Evolutionary conservation across 2,888 invertebrate species (phyloP).

Genomic region (Horisme vitalbata): DNA sequence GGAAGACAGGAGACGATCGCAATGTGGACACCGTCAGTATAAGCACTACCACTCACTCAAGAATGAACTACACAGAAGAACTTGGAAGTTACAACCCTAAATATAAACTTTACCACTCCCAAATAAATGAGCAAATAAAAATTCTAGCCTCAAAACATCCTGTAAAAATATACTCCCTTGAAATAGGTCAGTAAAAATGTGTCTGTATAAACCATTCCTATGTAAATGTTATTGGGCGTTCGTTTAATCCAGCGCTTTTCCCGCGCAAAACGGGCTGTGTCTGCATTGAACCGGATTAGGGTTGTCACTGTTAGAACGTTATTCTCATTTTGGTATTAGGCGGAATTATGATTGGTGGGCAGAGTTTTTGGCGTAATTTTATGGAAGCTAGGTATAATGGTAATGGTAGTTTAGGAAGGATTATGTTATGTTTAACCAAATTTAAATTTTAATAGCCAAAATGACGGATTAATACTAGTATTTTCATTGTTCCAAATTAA

Average conservation of each 20-base stretch:
- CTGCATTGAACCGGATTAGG: slow-evolving; percentile 73
- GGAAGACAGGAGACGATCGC: no score
- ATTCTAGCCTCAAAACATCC: slow-evolving; percentile 34
- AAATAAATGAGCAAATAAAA: slow-evolving; percentile 7
- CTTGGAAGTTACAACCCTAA: neutral
- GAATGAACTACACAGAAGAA: no score
- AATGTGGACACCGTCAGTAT: no score
- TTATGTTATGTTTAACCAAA: no score
- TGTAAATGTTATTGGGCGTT: slow-evolving; percentile 77
- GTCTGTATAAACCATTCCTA: slow-evolving; percentile 68
- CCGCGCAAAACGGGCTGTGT: slow-evolving; percentile 67
- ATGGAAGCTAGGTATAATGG: slow-evolving; percentile 4
- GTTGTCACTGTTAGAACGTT: slow-evolving; percentile 52
- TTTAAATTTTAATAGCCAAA: no score
- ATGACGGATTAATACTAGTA: no score
- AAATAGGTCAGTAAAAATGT: slow-evolving; percentile 71
- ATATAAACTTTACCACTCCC: neutral
- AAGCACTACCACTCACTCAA: no score
- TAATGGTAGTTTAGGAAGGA: slow-evolving; percentile 1
- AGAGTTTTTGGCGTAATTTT: slow-evolving; percentile 26
- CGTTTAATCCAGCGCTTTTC: slow-evolving; percentile 71
- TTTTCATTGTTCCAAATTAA: no score
- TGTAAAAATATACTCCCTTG: slow-evolving; percentile 50
- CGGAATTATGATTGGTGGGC: slow-evolving; percentile 31
- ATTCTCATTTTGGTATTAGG: slow-evolving; percentile 31